Percentiles rank a stretch among this genome's conserved stretches.
These are phyloP conservation scores for Caenorhabditis elegans DNA, from an alignment of 1,140 invertebrate species.

Conservation along the genomic window WBcel235 BX284605.5:5768501-5769000, in stretches of 20 bases:
- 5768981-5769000: too few species aligned
- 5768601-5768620: background rate
- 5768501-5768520: background rate
- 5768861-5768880: too few species aligned
- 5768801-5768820: too few species aligned
- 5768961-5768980: too few species aligned
- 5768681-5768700: background rate
- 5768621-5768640: conserved; percentile 4
- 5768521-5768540: conserved; percentile 22
- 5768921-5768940: too few species aligned
- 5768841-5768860: too few species aligned
- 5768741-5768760: background rate
- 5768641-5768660: conserved; percentile 5
- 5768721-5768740: background rate
- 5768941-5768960: too few species aligned
- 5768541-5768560: background rate
- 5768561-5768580: background rate
- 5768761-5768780: background rate
- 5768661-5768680: background rate
- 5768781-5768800: too few species aligned
- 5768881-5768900: too few species aligned
- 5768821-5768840: too few species aligned
- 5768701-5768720: background rate
- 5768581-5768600: background rate
- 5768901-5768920: too few species aligned